Evolutionary conservation across 1,140 invertebrate species (phyloP).

Genomic region (Acromyrmex heyeri): DNA sequence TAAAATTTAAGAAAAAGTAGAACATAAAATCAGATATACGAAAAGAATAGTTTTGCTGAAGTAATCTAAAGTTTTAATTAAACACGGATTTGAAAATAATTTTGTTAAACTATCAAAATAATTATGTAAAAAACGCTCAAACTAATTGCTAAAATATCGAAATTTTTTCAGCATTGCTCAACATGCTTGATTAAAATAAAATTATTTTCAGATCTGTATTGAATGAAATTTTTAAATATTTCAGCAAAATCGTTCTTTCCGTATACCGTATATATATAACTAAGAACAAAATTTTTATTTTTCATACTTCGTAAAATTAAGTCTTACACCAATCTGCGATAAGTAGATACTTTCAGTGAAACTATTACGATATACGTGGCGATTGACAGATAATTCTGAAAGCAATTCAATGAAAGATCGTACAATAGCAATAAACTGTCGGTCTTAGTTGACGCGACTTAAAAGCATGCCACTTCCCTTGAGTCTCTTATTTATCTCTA

Average conservation of each 20-base stretch:
- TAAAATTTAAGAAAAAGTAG: not conserved
- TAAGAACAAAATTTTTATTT: not conserved
- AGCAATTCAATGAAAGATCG: constrained; percentile 1
- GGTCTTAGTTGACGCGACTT: constrained; percentile 4
- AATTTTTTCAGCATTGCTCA: no score
- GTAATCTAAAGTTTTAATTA: no score
- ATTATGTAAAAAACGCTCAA: no score
- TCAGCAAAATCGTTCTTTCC: no score
- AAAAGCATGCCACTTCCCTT: constrained; percentile 1
- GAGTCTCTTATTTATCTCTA: constrained; percentile 17
- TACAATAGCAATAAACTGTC: constrained; percentile 30
- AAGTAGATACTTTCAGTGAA: not conserved
- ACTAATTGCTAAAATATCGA: no score
- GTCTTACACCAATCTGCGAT: not conserved
- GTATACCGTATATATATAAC: no score
- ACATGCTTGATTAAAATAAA: no score
- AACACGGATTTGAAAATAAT: no score
- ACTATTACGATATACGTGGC: not conserved
- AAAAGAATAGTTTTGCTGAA: no score
- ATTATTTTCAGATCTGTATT: no score
- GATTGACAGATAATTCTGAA: constrained; percentile 10
- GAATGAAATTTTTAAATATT: no score
- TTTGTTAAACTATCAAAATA: no score
- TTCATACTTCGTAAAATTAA: not conserved
- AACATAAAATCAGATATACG: not conserved